Base-by-base conservation (phyloP, 2,797 vertebrate species). In the Poeciliopsis presidionis region DNA sequence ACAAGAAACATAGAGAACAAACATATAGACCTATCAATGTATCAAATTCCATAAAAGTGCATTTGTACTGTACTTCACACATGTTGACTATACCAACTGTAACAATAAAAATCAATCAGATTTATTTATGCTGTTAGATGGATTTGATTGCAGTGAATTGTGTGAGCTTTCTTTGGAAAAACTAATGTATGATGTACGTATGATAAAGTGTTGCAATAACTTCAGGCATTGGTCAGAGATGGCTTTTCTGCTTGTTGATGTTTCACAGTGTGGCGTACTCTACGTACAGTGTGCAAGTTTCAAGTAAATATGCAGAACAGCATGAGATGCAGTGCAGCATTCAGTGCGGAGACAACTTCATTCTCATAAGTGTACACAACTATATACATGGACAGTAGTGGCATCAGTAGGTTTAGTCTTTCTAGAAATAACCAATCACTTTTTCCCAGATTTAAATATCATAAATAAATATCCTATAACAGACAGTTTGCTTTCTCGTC, bases 291-390 rank as follows among this genome's bases (percentile, higher is more conserved):
- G 72, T 67, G 20, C 45, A 71, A 13, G 77, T 74, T 88, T 90
- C 84, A 89, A 90, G 88, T 90, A 81, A 80, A 33, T 41, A 25
- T 86, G 77, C 76, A 82, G 28, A 2, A 5, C 43, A 79, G 65
- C 75, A 79, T 59, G 57, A 86, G 47, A 77, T 82, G 61, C 67
- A 59, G 43, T 77, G 28, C 74, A 69, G 67, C 69, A 86, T 89
- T 82, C 89, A 92, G 90, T 91, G 89, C 88, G 89, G 14, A 30
- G n/a, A 81, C 41, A 59, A 71, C 41, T 12, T 69, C 14, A 61
- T 78, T 28, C 59, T 14, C 1, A 55, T 28, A 65, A 18, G 74
- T 36, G 39, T 2, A 18, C 67, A 16, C 20, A 80, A 39, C 36
- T 25, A 28, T 45, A 75, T 47, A 39, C 22, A 39, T 11, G 7